A percentile compares a stretch with the other conserved stretches of the same genome.
Evolutionary conservation across 37 sponge, comb jelly and placozoan genomes (phyloP).

Genomic region (Mnemiopsis leidyi): DNA sequence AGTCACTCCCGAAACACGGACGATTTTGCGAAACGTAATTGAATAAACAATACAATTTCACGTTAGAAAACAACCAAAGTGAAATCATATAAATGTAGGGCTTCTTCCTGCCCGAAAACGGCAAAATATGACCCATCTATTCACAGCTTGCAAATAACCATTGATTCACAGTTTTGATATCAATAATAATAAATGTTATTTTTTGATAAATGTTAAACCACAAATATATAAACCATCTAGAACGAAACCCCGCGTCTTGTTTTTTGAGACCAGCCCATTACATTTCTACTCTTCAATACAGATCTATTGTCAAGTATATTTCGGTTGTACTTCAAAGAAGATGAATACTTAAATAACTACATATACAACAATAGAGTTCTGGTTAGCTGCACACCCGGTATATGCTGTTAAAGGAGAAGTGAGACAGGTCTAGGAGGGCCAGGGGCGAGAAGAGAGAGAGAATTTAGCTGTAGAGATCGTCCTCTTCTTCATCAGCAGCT

Average conservation of each 20-base stretch:
- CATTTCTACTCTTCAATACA: neutral
- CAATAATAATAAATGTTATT: neutral
- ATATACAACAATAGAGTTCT: neutral
- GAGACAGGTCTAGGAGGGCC: neutral
- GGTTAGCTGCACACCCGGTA: neutral
- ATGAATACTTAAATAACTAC: neutral
- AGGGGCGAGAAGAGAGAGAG: neutral
- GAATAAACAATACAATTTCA: neutral
- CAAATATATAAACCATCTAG: neutral
- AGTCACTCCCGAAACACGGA: neutral
- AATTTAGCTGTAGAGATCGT: slow-evolving; percentile 19
- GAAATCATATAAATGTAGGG: neutral
- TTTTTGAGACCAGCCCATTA: neutral
- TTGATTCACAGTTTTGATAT: neutral
- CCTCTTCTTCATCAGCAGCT: slow-evolving; percentile 1
- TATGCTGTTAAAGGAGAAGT: too few relatives aligned
- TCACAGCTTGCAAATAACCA: neutral
- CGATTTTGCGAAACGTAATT: neutral
- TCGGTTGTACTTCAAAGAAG: neutral
- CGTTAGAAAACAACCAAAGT: neutral
- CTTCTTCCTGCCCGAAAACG: neutral
- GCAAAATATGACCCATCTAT: neutral
- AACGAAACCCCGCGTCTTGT: neutral
- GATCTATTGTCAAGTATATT: neutral
- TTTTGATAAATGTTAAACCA: neutral